Conservation (phyloP, 2,113 vertebrate species). For the Atlantisia rogersi region DNA sequence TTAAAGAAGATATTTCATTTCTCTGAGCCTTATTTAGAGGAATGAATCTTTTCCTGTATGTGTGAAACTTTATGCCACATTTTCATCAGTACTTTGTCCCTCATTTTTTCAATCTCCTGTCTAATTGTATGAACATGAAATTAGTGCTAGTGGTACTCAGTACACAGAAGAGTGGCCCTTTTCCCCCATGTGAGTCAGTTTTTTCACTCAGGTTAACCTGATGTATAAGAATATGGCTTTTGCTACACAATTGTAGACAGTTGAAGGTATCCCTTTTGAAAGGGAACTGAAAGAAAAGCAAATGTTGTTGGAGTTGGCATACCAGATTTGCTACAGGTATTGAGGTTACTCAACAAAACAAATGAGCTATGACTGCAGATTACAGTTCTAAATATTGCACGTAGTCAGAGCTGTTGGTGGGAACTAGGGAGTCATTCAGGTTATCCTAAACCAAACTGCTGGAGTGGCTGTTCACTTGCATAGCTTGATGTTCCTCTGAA, state of each 20-base stretch:
- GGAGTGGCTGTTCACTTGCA: not conserved
- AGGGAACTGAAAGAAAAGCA: not conserved
- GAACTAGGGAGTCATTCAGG: not conserved
- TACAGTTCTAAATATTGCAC: not conserved
- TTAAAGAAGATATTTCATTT: too few relatives aligned
- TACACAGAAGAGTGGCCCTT: not conserved
- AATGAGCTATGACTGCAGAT: not conserved
- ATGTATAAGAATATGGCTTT: not conserved
- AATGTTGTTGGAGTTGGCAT: not conserved
- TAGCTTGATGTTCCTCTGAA: not conserved
- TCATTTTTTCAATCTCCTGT: not conserved
- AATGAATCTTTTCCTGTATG: not conserved
- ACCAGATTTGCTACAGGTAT: not conserved
- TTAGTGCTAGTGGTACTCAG: not conserved
- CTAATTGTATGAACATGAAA: not conserved
- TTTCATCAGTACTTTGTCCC: not conserved
- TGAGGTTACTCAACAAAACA: not conserved
- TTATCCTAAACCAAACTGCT: not conserved
- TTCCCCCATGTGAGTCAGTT: not conserved
- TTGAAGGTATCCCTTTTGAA: not conserved
- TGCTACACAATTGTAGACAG: not conserved
- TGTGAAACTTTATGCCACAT: not conserved
- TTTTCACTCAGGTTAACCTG: not conserved
- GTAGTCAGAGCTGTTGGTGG: fast-evolving
- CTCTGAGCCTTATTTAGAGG: not conserved